Evolutionary conservation across 2,113 vertebrate genomes (phyloP).

Genomic region (Oplegnathus fasciatus): DNA sequence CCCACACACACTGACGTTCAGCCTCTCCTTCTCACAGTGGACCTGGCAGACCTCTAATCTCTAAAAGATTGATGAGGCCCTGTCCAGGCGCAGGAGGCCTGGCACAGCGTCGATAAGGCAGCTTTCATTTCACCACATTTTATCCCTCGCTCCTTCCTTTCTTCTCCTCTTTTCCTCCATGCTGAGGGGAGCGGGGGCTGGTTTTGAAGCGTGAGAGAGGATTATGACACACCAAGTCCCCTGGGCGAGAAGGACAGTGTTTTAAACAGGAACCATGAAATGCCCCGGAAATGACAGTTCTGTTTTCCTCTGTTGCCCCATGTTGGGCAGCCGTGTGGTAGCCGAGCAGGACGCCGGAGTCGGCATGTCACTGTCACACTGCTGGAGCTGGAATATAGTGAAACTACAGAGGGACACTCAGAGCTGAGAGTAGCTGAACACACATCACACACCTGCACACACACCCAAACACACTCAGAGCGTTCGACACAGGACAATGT

Average conservation of each 20-base stretch:
- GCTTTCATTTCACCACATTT: slow-evolving; percentile 64
- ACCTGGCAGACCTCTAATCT: slow-evolving; percentile 65
- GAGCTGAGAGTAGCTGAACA: slow-evolving; percentile 62
- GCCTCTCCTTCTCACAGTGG: slow-evolving; percentile 24
- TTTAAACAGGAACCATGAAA: slow-evolving; percentile 61
- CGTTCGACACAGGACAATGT: slow-evolving; percentile 82
- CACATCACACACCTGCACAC: slow-evolving; percentile 6
- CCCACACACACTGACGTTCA: slow-evolving; percentile 36
- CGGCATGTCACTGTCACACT: slow-evolving; percentile 57
- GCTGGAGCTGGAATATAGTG: slow-evolving; percentile 54
- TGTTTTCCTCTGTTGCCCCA: slow-evolving; percentile 24
- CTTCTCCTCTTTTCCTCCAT: slow-evolving; percentile 20
- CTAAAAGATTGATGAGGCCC: slow-evolving; percentile 73
- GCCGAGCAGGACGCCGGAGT: slow-evolving; percentile 45
- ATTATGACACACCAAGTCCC: slow-evolving; percentile 31
- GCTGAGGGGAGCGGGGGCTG: neutral
- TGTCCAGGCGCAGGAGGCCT: slow-evolving; percentile 52
- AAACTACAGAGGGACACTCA: slow-evolving; percentile 47
- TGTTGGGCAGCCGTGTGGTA: slow-evolving; percentile 15
- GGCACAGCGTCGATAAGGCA: slow-evolving; percentile 67
- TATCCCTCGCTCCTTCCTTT: slow-evolving; percentile 24
- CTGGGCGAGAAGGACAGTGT: slow-evolving; percentile 17
- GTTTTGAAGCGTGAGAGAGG: slow-evolving; percentile 11
- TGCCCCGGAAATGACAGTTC: slow-evolving; percentile 6
- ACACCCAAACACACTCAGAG: slow-evolving; percentile 12